A percentile compares a stretch with the other conserved stretches of the same genome.
These are phyloP conservation scores for Tetramorium simillimum DNA, from an alignment of 1,140 invertebrate genomes.

Conservation along the genomic window DNA sequence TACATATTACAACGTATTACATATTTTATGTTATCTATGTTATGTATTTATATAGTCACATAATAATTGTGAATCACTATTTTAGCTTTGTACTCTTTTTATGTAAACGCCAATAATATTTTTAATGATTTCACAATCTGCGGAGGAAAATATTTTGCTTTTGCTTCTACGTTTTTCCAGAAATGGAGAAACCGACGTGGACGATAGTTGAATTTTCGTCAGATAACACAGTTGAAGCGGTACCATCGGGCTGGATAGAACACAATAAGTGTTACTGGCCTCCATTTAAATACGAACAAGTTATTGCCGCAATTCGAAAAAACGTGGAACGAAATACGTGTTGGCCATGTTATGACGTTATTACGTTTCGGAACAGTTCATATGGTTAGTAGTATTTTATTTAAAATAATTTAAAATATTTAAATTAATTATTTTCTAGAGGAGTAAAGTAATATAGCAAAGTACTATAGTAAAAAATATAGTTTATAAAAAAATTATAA, in stretches of 20 bases:
- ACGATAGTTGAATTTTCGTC: background rate
- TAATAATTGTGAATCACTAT: no score
- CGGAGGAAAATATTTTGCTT: background rate
- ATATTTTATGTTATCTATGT: no score
- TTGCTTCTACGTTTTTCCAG: background rate
- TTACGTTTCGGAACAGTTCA: background rate
- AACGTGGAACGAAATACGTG: slow-evolving; percentile 12
- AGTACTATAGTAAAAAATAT: no score
- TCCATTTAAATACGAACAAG: background rate
- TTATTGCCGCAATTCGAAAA: background rate
- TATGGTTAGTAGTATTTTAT: slow-evolving; percentile 8
- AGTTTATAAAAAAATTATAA: no score
- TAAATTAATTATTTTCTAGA: background rate
- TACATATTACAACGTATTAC: no score
- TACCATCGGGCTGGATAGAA: background rate
- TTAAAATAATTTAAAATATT: background rate
- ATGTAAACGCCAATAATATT: no score
- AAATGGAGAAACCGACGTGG: background rate
- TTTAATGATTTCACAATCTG: background rate
- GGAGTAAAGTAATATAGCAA: background rate
- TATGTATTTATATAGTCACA: no score
- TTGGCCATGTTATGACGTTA: slow-evolving; percentile 2
- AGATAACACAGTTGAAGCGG: slow-evolving; percentile 19
- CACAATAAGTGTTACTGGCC: slow-evolving; percentile 5
- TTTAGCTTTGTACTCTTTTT: no score